phyloP scores from a whole-genome alignment of 2,888 invertebrate genomes.

The Euclidia mi region DNA sequence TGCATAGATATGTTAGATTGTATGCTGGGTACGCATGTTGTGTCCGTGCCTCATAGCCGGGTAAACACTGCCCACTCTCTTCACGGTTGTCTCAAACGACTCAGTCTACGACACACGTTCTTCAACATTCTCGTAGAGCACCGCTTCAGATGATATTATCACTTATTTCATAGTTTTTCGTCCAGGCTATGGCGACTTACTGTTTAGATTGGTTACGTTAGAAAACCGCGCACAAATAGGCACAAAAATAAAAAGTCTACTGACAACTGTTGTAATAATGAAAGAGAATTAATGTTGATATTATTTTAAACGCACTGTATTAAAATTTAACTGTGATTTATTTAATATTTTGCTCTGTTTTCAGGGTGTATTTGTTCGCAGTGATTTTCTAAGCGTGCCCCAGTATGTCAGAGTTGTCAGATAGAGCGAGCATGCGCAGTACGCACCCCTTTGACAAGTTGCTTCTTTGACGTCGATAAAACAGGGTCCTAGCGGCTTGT shows the following conservation, averaged over 20 bases:
- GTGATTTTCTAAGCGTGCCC: conserved; percentile 79
- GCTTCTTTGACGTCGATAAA: conserved; percentile 79
- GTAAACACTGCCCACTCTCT: conserved; percentile 37
- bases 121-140: conserved; percentile 56
- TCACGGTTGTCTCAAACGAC: conserved; percentile 36
- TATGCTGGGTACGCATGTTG: conserved; percentile 34
- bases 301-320: conserved; percentile 31
- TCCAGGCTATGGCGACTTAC: conserved; percentile 73
- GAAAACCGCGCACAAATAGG: conserved; percentile 60
- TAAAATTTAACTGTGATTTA: conserved; percentile 33
- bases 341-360: conserved; percentile 66
- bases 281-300: conserved; percentile 21
- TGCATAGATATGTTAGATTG: conserved; percentile 55
- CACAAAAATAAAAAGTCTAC: conserved; percentile 35
- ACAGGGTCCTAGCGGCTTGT: conserved; percentile 48
- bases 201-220: conserved; percentile 64
- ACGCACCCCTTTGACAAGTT: conserved; percentile 69
- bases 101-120: conserved; percentile 48
- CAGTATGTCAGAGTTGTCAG: conserved; percentile 79
- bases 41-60: conserved; percentile 39
- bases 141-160: conserved; percentile 51
- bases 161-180: conserved; percentile 67
- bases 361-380: conserved; percentile 70
- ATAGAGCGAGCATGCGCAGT: conserved; percentile 76
- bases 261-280: conserved; percentile 31